Evolutionary conservation across 35 echinoderm and acorn worm species (phyloP), one percentile per base, ranked within the genome.

Genomic region (Apostichopus parvimensis): DNA sequence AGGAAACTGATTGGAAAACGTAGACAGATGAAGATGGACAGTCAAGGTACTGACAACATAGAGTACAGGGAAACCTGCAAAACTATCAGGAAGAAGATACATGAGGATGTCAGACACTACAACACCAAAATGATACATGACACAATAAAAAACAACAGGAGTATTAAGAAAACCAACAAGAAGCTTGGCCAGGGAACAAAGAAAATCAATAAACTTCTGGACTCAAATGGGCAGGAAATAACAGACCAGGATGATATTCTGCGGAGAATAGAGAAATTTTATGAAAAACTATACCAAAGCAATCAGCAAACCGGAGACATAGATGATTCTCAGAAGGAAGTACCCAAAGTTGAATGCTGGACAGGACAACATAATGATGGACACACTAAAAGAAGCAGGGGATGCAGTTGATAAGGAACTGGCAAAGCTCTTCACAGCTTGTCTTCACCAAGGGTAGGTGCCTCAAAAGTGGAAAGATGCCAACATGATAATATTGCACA

Each of bases 141-240:
- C 71, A 75, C 14, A 75, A 75, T 75, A 22, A 4, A 75, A 75
- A 45, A 45, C 34, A 45, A 45, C 34, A 45, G 34, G 34, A 45
- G 34, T 45, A 45, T 45, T 45, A 45, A 75, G 71, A 75, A 75
- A 75, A 75, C 71, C 71, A 17, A 75, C 71, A 75, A 75, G 71
- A 75, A 75, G 71, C 71, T 75, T 17, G 21, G 34, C 2, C 71
- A 75, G 21, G 14, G 71, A 5, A 22, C 14, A 75, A 75, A 75
- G 21, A 75, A 75, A 14, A 75, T 75, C 71, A 75, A 14, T 75
- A 75, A 22, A 14, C 71, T 75, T 75, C 71, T 75, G 21, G 71
- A 82, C 28, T 17, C 17, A 82, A 82, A 82, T 82, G 79, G 79
- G 20, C 79, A 45, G 28, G 79, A 21, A 45, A 82, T 82, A 13